These are phyloP conservation scores for Cantharis lateralis DNA, from an alignment of 2,888 invertebrate genomes.

Conservation along the genomic window DNA sequence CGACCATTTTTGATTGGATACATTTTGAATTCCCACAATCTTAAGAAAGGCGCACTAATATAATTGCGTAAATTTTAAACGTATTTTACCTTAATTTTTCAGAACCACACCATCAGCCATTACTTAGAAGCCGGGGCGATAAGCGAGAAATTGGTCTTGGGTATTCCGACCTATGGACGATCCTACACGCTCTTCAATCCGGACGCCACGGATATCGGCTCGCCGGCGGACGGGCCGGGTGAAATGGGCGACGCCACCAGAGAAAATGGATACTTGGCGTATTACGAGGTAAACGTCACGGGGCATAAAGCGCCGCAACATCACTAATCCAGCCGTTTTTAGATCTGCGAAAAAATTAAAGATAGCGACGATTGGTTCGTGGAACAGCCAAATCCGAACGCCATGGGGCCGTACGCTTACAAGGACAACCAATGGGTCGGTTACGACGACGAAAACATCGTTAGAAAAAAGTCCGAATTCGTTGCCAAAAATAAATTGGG, in stretches of 20 bases:
- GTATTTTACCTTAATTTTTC: constrained; percentile 34
- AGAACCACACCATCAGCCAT: constrained; percentile 86
- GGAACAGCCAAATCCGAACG: constrained; percentile 76
- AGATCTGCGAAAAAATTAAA: constrained; percentile 85
- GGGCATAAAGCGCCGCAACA: not conserved
- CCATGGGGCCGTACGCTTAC: constrained; percentile 89
- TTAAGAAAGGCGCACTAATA: too few species aligned
- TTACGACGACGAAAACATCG: constrained; percentile 86
- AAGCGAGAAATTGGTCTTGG: constrained; percentile 78
- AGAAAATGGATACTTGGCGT: constrained; percentile 91
- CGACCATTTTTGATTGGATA: too few species aligned
- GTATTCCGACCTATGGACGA: constrained; percentile 88
- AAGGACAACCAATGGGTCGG: constrained; percentile 92
- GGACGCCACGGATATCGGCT: constrained; percentile 82
- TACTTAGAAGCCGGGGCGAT: constrained; percentile 81
- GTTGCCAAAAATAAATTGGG: constrained; percentile 84
- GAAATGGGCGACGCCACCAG: constrained; percentile 89
- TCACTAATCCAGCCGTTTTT: constrained; percentile 22
- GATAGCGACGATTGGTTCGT: constrained; percentile 81
- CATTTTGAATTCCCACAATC: too few species aligned
- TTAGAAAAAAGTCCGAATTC: constrained; percentile 81
- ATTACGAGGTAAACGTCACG: constrained; percentile 75
- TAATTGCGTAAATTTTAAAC: too few species aligned
- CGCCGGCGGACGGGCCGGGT: constrained; percentile 89
- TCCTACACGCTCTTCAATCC: constrained; percentile 88